phyloP scores from a whole-genome alignment of 2,888 invertebrate species.

The Metopia argyrocephala region DNA sequence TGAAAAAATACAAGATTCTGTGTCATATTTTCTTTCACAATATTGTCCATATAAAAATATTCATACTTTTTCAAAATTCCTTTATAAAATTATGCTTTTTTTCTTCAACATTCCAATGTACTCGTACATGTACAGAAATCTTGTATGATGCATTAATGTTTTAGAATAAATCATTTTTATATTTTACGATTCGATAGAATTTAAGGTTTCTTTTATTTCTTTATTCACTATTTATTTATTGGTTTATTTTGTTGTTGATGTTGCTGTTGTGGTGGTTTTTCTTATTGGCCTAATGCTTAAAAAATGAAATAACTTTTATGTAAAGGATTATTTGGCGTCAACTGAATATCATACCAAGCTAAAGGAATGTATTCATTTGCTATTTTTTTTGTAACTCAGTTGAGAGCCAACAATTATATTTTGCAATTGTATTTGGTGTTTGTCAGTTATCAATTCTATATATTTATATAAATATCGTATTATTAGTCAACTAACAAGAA shows the following conservation, averaged over 20 bases:
- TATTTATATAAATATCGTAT: too few species aligned
- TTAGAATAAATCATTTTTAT: conserved; percentile 74
- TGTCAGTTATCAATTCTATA: too few species aligned
- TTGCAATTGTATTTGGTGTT: too few species aligned
- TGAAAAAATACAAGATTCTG: conserved; percentile 36
- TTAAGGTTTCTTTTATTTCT: conserved; percentile 54
- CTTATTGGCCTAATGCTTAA: conserved; percentile 6
- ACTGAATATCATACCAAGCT: conserved; percentile 25
- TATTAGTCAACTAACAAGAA: too few species aligned
- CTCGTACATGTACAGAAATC: background rate
- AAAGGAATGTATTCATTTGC: background rate
- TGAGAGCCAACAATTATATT: too few species aligned
- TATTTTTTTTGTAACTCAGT: too few species aligned
- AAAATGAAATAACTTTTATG: conserved; percentile 44
- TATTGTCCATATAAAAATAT: conserved; percentile 17
- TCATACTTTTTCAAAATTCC: background rate
- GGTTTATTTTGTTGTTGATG: conserved; percentile 25
- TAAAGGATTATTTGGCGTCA: conserved; percentile 52
- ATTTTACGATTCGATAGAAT: conserved; percentile 70
- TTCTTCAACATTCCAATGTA: too few species aligned
- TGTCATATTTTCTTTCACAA: conserved; percentile 1
- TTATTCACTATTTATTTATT: background rate
- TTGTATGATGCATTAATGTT: conserved; percentile 62
- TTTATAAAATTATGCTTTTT: background rate
- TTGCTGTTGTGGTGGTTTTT: background rate